Conservation (phyloP, 2,888 invertebrate species). For the Pterostichus madidus region DNA sequence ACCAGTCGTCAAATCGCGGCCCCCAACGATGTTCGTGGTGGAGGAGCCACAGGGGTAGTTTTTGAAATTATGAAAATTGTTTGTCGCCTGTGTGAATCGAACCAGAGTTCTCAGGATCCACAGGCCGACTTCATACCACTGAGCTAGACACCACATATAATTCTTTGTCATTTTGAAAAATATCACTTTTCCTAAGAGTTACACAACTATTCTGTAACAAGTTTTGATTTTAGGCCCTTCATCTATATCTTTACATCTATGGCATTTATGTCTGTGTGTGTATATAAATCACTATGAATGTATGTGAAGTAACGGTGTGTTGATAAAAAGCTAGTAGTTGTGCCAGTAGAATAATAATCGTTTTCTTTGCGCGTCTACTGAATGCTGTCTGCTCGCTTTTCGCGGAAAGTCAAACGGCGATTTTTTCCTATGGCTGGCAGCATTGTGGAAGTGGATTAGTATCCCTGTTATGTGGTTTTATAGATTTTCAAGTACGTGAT, state of each 20-base stretch:
- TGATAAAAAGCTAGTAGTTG: constrained; percentile 12
- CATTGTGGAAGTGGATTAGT: constrained; percentile 27
- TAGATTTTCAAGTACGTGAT: constrained; percentile 44
- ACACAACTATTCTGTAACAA: too few species aligned
- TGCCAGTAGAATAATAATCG: constrained; percentile 34
- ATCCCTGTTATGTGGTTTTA: constrained; percentile 34
- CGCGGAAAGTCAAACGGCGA: constrained; percentile 33
- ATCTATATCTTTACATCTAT: background rate
- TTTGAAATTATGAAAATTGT: too few species aligned
- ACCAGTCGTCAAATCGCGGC: too few species aligned
- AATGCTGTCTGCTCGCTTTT: background rate
- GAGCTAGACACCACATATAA: too few species aligned
- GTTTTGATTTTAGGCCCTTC: too few species aligned
- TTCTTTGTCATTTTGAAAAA: too few species aligned
- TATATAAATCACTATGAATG: background rate
- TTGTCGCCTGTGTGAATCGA: too few species aligned
- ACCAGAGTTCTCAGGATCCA: too few species aligned
- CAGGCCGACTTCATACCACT: too few species aligned
- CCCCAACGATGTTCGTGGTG: too few species aligned
- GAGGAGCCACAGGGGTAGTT: too few species aligned
- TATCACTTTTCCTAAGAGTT: too few species aligned
- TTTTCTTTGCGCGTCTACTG: constrained; percentile 22
- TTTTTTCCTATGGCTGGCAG: constrained; percentile 14
- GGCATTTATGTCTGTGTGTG: background rate
- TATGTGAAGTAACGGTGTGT: constrained; percentile 8